phyloP scores from a whole-genome alignment of 2,797 vertebrate species.

The Adrianichthys oophorus region DNA sequence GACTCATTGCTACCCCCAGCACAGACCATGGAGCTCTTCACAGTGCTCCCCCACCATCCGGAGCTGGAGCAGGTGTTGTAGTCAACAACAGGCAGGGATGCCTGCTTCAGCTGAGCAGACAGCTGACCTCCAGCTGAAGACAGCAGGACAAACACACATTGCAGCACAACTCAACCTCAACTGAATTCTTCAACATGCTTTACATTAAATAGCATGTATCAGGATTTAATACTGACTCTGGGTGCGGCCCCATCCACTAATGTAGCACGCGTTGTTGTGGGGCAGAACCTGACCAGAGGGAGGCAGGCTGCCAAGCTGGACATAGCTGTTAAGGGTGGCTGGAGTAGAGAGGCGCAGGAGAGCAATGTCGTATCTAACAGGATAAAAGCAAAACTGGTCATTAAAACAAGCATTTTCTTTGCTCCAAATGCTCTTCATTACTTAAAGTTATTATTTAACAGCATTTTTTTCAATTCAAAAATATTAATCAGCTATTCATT shows the following conservation, averaged over 20 bases:
- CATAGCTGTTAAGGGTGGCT: conserved; percentile 78
- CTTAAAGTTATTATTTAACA: no score
- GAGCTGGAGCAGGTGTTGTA: conserved; percentile 76
- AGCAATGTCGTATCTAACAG: conserved; percentile 87
- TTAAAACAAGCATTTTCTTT: no score
- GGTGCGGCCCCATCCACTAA: conserved; percentile 90
- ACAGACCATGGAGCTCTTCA: conserved; percentile 88
- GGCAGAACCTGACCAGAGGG: conserved; percentile 77
- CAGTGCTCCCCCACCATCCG: conserved; percentile 85
- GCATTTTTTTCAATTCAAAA: no score
- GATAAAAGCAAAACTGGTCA: no score
- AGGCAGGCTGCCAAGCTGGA: conserved; percentile 83
- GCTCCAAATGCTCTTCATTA: no score
- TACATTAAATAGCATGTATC: background rate
- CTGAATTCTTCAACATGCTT: background rate
- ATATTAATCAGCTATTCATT: no score
- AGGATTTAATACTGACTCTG: conserved; percentile 76
- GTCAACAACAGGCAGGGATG: conserved; percentile 81
- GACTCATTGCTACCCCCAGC: conserved; percentile 80
- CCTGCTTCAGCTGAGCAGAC: conserved; percentile 84
- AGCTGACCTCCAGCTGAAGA: conserved; percentile 75
- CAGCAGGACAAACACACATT: background rate
- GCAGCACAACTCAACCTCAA: background rate
- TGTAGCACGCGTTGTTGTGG: conserved; percentile 84
- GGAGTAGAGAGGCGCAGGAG: conserved; percentile 79